A percentile compares a stretch with the other conserved stretches of the same genome.
These are phyloP conservation scores for Tipula unca DNA, from an alignment of 2,888 invertebrate species.

Conservation along the genomic window DNA sequence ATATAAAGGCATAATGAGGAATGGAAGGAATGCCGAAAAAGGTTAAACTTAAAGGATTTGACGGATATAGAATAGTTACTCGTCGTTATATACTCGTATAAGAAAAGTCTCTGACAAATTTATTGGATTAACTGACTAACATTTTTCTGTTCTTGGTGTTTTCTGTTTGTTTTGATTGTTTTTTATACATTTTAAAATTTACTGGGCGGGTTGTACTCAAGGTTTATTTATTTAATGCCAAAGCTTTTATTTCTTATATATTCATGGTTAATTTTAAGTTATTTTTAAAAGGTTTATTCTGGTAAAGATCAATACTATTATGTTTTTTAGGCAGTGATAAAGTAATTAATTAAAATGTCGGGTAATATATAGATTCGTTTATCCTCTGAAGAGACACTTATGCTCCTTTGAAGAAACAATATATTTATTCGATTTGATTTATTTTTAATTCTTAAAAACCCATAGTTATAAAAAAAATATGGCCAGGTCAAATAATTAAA, in stretches of 20 bases:
- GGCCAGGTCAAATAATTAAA: too few species aligned
- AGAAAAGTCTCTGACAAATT: neutral
- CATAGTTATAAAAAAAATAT: too few species aligned
- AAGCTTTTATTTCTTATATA: neutral
- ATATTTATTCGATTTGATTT: too few species aligned
- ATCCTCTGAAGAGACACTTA: too few species aligned
- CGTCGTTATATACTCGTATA: neutral
- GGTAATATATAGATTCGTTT: neutral
- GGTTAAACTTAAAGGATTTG: neutral
- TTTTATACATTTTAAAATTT: neutral
- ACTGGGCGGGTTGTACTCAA: neutral
- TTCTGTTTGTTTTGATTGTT: too few species aligned
- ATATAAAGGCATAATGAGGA: neutral
- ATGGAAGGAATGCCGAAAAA: neutral
- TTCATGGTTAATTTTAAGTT: neutral
- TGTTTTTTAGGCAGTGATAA: neutral
- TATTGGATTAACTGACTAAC: neutral
- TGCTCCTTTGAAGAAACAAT: too few species aligned
- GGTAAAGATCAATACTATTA: neutral
- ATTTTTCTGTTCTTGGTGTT: neutral
- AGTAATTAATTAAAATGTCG: neutral
- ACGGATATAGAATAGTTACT: neutral
- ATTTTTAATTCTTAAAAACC: too few species aligned
- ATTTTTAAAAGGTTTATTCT: neutral
- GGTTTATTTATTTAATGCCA: neutral